Conservation (phyloP, 1,140 invertebrate species). For the Hydropsyche tenuis region DNA sequence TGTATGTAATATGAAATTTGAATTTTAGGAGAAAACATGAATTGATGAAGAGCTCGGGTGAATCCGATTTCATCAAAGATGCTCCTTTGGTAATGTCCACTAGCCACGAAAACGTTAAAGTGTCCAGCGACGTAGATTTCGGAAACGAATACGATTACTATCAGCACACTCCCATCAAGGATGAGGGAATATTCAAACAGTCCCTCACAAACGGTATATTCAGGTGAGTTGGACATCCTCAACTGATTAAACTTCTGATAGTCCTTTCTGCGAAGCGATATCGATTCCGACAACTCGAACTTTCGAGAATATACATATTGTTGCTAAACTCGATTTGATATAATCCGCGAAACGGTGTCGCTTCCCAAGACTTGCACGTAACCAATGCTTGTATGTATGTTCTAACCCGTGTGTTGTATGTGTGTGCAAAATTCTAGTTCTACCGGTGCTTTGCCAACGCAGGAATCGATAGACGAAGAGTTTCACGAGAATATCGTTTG, state of each 20-base stretch:
- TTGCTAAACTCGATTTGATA: background rate
- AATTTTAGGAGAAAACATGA: conserved; percentile 58
- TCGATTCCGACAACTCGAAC: background rate
- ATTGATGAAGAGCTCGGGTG: conserved; percentile 53
- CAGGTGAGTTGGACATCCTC: conserved; percentile 50
- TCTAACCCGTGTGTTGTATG: background rate
- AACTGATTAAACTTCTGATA: background rate
- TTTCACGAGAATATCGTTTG: conserved; percentile 82
- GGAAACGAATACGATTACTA: conserved; percentile 60
- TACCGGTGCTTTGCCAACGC: conserved; percentile 49
- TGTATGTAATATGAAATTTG: background rate
- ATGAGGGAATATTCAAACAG: conserved; percentile 66
- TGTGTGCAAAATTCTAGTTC: conserved; percentile 39
- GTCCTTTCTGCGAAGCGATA: background rate
- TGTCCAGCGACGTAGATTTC: conserved; percentile 55
- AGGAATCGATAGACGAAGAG: conserved; percentile 67
- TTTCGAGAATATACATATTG: background rate
- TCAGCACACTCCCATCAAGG: conserved; percentile 65
- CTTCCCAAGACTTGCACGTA: background rate
- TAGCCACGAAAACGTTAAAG: conserved; percentile 66
- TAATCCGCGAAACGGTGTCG: background rate
- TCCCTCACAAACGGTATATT: conserved; percentile 58
- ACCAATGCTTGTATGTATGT: background rate
- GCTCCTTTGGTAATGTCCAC: conserved; percentile 62
- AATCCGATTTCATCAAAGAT: conserved; percentile 58